These are phyloP conservation scores for Gallinago media DNA, from an alignment of 2,113 vertebrate species.

Conservation along the genomic window DNA sequence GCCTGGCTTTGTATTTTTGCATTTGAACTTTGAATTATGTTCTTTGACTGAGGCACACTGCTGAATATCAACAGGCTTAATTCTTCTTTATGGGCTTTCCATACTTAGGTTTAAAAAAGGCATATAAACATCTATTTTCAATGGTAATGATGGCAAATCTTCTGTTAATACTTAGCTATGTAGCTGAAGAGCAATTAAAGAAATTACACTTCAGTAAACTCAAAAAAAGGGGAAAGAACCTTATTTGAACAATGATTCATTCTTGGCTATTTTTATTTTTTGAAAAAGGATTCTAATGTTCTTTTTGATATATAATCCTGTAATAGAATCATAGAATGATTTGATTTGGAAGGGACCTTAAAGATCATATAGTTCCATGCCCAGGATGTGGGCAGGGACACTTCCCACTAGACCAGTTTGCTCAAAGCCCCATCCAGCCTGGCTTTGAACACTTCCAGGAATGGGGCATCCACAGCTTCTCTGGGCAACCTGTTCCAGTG, in stretches of 20 bases:
- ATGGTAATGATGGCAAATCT: slow-evolving; percentile 26
- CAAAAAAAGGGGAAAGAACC: not conserved
- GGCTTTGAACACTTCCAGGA: not conserved
- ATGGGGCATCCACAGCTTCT: accelerated
- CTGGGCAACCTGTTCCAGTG: not conserved
- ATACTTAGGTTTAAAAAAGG: slow-evolving; percentile 27
- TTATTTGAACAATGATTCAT: not conserved
- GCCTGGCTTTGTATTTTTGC: not conserved
- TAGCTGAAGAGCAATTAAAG: not conserved
- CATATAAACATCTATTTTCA: slow-evolving; percentile 25
- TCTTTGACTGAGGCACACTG: not conserved
- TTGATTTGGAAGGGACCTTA: not conserved
- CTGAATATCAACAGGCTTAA: not conserved
- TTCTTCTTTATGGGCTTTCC: not conserved
- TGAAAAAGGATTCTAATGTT: not conserved
- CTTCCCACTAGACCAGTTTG: not conserved
- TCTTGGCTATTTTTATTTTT: not conserved
- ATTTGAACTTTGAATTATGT: not conserved
- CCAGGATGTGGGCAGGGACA: too few species aligned
- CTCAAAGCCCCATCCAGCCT: not conserved
- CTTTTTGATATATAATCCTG: not conserved
- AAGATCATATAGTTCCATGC: not conserved
- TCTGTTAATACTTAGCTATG: not conserved
- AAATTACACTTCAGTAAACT: slow-evolving; percentile 5
- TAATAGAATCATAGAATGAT: not conserved